Conservation (phyloP, 2,888 invertebrate genomes). For the Meteorus cinctellus region DNA sequence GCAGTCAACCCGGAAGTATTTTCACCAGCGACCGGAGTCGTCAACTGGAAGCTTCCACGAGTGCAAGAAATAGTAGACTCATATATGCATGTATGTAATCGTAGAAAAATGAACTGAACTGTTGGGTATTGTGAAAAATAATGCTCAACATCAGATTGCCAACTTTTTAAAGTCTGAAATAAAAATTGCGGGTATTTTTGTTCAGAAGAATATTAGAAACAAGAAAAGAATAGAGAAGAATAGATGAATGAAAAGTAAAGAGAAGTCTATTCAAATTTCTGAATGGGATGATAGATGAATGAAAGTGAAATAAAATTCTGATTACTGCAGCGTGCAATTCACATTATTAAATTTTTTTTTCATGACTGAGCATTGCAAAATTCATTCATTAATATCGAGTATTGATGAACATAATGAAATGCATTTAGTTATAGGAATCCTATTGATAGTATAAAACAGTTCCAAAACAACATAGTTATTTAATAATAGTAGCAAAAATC, state of each 20-base stretch:
- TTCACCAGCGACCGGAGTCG: neutral
- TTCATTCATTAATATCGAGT: conserved; percentile 19
- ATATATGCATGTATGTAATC: neutral
- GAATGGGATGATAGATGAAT: neutral
- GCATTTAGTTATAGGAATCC: no score
- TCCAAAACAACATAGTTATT: neutral
- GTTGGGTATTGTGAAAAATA: conserved; percentile 3
- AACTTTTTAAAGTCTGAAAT: neutral
- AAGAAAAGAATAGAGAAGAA: neutral
- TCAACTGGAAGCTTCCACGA: conserved; percentile 23
- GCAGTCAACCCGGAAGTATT: conserved; percentile 20
- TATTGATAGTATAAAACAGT: neutral
- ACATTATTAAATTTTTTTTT: no score
- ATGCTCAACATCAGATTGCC: neutral
- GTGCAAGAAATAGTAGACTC: neutral
- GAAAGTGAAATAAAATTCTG: no score
- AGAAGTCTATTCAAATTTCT: neutral
- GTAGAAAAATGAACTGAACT: neutral
- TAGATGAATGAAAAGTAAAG: neutral
- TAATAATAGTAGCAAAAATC: neutral
- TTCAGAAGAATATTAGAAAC: neutral
- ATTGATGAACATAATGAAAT: conserved; percentile 9
- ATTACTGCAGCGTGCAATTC: no score
- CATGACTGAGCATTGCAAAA: no score
- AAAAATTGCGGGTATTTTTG: neutral